These are phyloP conservation scores for Enteromius anoplus DNA, from an alignment of 2,797 vertebrate genomes.

Conservation along the genomic window DNA sequence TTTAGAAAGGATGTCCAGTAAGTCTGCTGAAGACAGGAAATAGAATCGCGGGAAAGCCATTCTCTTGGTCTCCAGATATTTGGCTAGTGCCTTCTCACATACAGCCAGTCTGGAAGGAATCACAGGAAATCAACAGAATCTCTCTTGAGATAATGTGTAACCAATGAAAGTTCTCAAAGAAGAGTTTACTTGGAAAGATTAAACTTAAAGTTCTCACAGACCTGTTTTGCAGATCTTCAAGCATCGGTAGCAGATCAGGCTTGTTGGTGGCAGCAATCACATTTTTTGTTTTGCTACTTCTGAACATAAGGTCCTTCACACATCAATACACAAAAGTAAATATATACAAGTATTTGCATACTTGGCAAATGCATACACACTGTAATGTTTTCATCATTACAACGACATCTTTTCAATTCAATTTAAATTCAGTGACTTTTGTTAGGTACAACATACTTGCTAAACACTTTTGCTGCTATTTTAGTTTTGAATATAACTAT, in stretches of 20 bases:
- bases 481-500: background rate
- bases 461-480: background rate
- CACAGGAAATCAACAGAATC: background rate
- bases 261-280: constrained; percentile 82
- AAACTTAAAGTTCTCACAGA: constrained; percentile 54
- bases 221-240: constrained; percentile 82
- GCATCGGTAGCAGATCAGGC: constrained; percentile 73
- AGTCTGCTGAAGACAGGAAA: constrained; percentile 83
- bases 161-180: background rate
- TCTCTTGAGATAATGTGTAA: background rate
- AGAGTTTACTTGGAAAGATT: background rate
- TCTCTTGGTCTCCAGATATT: constrained; percentile 74
- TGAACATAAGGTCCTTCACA: constrained; percentile 78
- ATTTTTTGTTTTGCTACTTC: constrained; percentile 79
- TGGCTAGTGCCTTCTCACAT: constrained; percentile 74
- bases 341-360: background rate
- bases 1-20: constrained; percentile 86
- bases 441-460: background rate
- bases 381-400: background rate
- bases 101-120: constrained; percentile 67
- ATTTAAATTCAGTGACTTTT: background rate
- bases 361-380: background rate
- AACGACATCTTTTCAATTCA: background rate
- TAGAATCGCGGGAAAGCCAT: constrained; percentile 77
- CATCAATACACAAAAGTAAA: background rate